Conservation (phyloP, 2,113 vertebrate species). For the Pterocles orientalis region DNA sequence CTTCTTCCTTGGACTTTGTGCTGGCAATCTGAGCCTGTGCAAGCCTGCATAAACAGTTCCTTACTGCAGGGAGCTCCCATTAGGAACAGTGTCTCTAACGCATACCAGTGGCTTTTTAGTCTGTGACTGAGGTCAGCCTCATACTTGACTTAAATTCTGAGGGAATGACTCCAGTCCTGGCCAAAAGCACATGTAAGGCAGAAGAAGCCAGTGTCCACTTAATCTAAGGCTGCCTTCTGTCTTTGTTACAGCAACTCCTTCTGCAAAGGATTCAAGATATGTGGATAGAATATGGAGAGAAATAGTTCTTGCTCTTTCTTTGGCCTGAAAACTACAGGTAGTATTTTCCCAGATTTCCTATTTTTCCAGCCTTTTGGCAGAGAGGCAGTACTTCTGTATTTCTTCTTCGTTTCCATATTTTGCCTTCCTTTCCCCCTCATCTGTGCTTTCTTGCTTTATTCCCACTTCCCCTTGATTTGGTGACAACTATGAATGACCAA, state of each 20-base stretch:
- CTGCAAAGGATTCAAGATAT: background rate
- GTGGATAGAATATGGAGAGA: background rate
- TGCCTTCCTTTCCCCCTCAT: background rate
- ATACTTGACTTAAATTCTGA: background rate
- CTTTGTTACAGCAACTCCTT: background rate
- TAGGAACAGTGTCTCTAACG: background rate
- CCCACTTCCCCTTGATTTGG: background rate
- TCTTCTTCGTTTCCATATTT: background rate
- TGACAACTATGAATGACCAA: background rate
- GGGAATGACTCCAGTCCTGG: background rate
- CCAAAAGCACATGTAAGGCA: background rate
- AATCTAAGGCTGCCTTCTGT: background rate
- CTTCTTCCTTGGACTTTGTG: background rate
- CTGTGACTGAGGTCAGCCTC: background rate
- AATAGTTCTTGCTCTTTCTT: background rate
- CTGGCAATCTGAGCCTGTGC: background rate
- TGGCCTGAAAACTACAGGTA: background rate
- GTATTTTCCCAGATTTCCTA: background rate
- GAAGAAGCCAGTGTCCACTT: background rate
- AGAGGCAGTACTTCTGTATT: background rate
- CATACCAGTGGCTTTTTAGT: background rate
- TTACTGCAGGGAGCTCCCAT: background rate
- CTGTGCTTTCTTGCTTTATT: background rate
- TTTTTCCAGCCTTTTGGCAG: background rate
- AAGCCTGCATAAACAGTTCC: background rate